These are phyloP conservation scores for Pogoniulus pusillus DNA, from an alignment of 2,797 vertebrate genomes.

Conservation along the genomic window DNA sequence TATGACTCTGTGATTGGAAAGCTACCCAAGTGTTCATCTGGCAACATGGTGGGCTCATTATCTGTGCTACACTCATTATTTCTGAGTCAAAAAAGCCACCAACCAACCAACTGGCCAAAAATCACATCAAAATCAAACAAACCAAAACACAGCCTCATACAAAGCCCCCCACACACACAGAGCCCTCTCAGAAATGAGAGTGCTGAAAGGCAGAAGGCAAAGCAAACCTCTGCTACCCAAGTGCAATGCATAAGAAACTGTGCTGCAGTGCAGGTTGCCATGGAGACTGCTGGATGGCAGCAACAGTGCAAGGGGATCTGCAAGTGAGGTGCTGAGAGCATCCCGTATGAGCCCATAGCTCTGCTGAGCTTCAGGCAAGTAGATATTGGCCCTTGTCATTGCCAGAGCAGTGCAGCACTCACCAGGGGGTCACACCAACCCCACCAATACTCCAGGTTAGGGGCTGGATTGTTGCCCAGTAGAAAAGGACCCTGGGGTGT, in stretches of 20 bases:
- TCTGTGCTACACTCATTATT: neutral
- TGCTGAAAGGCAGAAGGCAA: neutral
- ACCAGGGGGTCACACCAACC: neutral
- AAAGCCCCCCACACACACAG: no score
- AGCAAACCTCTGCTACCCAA: neutral
- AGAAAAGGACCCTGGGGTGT: no score
- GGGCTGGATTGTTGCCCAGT: no score
- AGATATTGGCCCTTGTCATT: neutral
- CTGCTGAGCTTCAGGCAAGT: neutral
- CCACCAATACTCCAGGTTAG: no score
- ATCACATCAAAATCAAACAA: neutral
- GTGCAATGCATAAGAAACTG: neutral
- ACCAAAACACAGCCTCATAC: neutral
- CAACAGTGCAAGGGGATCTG: neutral
- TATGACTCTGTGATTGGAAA: no score
- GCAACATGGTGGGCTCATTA: neutral
- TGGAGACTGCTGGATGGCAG: slow-evolving; percentile 40
- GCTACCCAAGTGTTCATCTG: neutral
- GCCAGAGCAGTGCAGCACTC: neutral
- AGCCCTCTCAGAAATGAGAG: neutral
- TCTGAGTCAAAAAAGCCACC: neutral
- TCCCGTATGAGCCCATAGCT: fast-evolving
- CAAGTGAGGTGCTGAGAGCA: neutral
- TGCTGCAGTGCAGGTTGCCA: slow-evolving; percentile 42
- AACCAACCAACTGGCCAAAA: neutral